Conservation (phyloP, 2,797 vertebrate genomes). For the Anomalospiza imberbis region DNA sequence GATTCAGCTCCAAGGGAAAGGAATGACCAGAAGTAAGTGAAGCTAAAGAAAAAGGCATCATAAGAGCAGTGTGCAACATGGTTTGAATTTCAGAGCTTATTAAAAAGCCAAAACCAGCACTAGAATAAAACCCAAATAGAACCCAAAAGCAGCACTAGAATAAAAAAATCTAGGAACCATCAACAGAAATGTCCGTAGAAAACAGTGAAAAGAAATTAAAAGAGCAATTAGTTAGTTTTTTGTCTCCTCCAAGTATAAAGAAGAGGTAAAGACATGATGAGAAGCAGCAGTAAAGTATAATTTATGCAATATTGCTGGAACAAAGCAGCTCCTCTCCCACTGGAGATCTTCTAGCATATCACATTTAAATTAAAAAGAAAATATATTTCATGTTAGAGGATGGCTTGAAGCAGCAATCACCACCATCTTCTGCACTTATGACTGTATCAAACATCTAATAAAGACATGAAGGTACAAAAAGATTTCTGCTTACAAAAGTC, state of each 20-base stretch:
- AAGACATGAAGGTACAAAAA: not conserved
- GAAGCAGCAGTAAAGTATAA: not conserved
- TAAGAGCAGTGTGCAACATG: not conserved
- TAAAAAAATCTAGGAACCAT: not conserved
- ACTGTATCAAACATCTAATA: not conserved
- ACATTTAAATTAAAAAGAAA: not conserved
- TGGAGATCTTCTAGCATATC: not conserved
- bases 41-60: not conserved
- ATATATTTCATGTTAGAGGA: not conserved
- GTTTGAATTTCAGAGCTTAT: not conserved
- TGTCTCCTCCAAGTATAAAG: not conserved
- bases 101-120: not conserved
- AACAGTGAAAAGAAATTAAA: not conserved
- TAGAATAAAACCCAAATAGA: not conserved
- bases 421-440: not conserved
- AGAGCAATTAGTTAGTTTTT: not conserved
- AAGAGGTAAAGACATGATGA: not conserved
- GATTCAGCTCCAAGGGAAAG: not conserved
- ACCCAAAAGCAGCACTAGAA: not conserved
- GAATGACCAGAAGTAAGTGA: not conserved
- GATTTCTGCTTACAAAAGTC: not conserved
- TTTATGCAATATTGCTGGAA: not conserved
- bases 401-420: not conserved
- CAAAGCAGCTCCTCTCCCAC: not conserved
- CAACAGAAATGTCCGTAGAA: not conserved